Conservation (phyloP, 2,113 vertebrate genomes). For the Symphodus melops region DNA sequence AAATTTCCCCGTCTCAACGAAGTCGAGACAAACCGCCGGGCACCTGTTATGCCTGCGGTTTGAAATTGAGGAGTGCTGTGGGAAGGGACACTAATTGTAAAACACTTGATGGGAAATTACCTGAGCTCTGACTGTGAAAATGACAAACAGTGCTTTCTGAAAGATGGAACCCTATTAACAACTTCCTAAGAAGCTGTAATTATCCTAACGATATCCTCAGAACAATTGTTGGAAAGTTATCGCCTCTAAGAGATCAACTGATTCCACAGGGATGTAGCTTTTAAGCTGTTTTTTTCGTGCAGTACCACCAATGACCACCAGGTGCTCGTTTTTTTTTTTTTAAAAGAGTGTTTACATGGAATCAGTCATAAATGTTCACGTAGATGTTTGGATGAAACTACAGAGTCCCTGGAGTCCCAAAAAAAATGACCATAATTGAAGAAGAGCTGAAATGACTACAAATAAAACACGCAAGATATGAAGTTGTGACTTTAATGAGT, state of each 20-base stretch:
- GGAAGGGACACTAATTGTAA: slow-evolving; percentile 23
- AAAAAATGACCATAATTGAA: too few relatives aligned
- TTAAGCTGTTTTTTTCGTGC: not conserved
- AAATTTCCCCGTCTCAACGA: slow-evolving; percentile 25
- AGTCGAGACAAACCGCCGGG: slow-evolving; percentile 35
- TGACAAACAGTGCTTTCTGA: not conserved
- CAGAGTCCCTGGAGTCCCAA: too few relatives aligned
- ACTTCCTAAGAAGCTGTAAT: not conserved
- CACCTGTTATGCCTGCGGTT: slow-evolving; percentile 40
- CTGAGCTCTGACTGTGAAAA: slow-evolving; percentile 27
- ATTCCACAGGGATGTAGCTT: too few relatives aligned
- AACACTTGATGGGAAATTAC: slow-evolving; percentile 54
- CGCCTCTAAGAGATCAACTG: too few relatives aligned
- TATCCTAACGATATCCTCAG: not conserved
- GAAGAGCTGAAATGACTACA: too few relatives aligned
- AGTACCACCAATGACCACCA: not conserved
- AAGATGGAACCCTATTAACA: not conserved
- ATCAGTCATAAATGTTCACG: too few relatives aligned
- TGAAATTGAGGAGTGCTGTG: slow-evolving; percentile 35
- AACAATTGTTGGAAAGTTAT: not conserved
- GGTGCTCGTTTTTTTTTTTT: too few relatives aligned
- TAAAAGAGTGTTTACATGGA: too few relatives aligned
- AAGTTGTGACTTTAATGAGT: too few relatives aligned
- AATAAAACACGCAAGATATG: too few relatives aligned
- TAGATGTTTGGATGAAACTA: too few relatives aligned